A percentile compares a stretch with the other conserved stretches of the same genome.
phyloP scores from a whole-genome alignment of 53 echinoderm and acorn worm genomes.

The Zoroaster sp. region DNA sequence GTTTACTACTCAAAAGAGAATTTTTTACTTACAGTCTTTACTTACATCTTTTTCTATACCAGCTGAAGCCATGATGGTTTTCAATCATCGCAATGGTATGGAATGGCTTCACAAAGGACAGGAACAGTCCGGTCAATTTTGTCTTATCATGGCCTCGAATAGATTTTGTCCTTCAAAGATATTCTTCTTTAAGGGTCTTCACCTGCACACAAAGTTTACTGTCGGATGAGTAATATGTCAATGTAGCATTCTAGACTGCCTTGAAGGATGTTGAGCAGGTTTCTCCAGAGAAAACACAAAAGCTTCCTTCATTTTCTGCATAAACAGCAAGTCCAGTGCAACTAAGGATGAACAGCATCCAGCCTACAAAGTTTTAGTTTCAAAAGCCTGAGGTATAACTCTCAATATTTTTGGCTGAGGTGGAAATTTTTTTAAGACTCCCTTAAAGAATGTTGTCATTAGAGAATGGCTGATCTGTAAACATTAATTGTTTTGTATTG shows the following conservation, averaged over 20 bases:
- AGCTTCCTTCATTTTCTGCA: too few relatives aligned
- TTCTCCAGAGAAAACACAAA: too few relatives aligned
- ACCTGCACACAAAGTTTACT: conserved; percentile 24
- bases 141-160: neutral
- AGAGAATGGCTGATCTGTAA: neutral
- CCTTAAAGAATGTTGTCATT: too few relatives aligned
- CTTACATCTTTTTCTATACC: too few relatives aligned
- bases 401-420: too few relatives aligned
- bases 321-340: too few relatives aligned
- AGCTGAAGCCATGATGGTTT: conserved; percentile 7
- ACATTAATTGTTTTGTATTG: conserved; percentile 11
- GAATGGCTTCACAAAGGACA: conserved; percentile 22
- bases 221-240: neutral
- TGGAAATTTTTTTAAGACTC: too few relatives aligned
- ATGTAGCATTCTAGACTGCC: neutral
- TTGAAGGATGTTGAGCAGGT: neutral
- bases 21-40: too few relatives aligned
- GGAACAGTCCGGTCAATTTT: conserved; percentile 6
- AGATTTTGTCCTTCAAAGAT: neutral
- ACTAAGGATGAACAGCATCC: too few relatives aligned
- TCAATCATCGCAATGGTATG: conserved; percentile 47
- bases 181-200: neutral
- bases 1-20: too few relatives aligned
- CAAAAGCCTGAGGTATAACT: too few relatives aligned
- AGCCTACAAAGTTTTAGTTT: too few relatives aligned